These are phyloP conservation scores for Idris sp. DNA, from an alignment of 1,140 invertebrate genomes.

Conservation along the genomic window DNA sequence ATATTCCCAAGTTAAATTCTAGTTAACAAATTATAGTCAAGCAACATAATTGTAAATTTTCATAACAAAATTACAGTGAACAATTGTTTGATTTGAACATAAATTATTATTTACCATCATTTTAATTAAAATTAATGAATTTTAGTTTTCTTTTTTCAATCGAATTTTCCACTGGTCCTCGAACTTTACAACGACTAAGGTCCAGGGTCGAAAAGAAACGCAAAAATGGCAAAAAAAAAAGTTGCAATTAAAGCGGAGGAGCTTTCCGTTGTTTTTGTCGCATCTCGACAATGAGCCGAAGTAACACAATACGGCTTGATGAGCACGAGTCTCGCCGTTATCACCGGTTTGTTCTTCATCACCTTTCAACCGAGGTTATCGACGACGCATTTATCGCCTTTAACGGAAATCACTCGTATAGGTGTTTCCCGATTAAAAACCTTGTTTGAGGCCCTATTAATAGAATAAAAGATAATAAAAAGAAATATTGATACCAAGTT, in stretches of 20 bases:
- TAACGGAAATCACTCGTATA: slow-evolving; percentile 46
- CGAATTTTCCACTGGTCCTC: slow-evolving; percentile 49
- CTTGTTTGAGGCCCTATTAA: slow-evolving; percentile 31
- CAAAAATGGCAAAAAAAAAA: slow-evolving; percentile 55
- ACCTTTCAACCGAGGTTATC: slow-evolving; percentile 50
- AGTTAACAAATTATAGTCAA: too few relatives aligned
- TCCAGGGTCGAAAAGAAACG: slow-evolving; percentile 54
- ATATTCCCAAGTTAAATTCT: too few relatives aligned
- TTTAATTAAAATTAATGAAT: too few relatives aligned
- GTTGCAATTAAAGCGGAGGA: slow-evolving; percentile 53
- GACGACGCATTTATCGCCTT: slow-evolving; percentile 31
- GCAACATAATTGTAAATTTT: too few relatives aligned
- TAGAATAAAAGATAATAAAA: slow-evolving; percentile 7
- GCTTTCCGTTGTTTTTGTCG: slow-evolving; percentile 63
- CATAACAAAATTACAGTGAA: too few relatives aligned
- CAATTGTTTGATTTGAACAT: too few relatives aligned
- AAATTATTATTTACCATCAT: too few relatives aligned
- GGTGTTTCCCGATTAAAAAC: slow-evolving; percentile 41
- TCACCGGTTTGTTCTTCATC: slow-evolving; percentile 57
- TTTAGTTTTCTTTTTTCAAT: too few relatives aligned
- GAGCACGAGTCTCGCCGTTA: slow-evolving; percentile 45
- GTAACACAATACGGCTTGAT: slow-evolving; percentile 54
- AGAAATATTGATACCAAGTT: not conserved
- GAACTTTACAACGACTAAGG: slow-evolving; percentile 57
- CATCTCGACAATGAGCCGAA: slow-evolving; percentile 49